Conservation (phyloP, 2,797 vertebrate genomes). For the Delichon dasypus region DNA sequence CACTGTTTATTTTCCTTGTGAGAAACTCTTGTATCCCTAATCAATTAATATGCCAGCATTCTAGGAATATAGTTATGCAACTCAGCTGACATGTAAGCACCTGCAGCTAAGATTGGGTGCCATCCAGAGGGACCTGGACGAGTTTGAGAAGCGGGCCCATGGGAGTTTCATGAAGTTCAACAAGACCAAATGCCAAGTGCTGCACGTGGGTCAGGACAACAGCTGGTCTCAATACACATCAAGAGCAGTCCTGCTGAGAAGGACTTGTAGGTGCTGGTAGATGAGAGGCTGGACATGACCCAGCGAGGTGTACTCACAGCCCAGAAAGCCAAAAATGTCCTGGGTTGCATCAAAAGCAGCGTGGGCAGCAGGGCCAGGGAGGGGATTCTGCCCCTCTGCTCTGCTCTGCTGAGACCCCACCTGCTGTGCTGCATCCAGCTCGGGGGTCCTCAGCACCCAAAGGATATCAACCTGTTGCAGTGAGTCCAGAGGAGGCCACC, state of each 20-base stretch:
- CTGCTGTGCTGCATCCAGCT: background rate
- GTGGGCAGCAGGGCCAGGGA: rapidly evolving
- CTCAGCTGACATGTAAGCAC: background rate
- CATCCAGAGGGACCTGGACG: background rate
- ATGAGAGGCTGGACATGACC: background rate
- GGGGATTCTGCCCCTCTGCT: no score
- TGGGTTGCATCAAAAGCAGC: background rate
- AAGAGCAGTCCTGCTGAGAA: background rate
- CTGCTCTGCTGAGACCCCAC: background rate
- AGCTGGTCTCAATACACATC: background rate
- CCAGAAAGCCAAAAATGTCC: background rate
- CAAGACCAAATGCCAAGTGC: background rate
- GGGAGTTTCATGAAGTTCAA: background rate
- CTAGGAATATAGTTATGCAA: background rate
- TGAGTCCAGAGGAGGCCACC: background rate
- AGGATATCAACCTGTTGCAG: background rate
- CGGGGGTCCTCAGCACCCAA: background rate
- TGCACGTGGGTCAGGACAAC: rapidly evolving
- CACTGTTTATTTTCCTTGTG: background rate
- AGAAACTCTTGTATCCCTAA: background rate
- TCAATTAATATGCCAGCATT: background rate
- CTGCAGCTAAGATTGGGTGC: background rate
- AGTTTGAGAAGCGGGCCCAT: rapidly evolving
- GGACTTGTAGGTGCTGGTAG: background rate
- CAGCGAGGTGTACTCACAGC: background rate